Percentiles rank a stretch among this genome's conserved stretches.
Evolutionary conservation across 2,113 vertebrate species (phyloP).

Genomic region (Lepus americanus): DNA sequence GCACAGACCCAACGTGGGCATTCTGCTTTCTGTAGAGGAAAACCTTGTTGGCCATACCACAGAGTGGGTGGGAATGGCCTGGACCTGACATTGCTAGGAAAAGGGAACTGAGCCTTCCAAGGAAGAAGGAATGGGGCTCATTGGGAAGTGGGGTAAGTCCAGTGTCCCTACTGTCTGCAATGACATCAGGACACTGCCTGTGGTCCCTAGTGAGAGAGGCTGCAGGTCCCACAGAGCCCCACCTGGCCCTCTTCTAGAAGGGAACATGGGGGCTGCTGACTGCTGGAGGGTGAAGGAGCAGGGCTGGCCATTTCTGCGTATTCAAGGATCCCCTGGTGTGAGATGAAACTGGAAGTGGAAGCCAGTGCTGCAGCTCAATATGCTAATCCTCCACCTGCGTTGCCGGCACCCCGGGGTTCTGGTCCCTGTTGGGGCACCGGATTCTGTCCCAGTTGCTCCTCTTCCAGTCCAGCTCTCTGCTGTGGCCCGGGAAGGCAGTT

Average conservation of each 20-base stretch:
- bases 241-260: not conserved
- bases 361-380: too few relatives aligned
- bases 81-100: not conserved
- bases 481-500: too few relatives aligned
- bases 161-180: not conserved
- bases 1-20: not conserved
- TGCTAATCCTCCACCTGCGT: too few relatives aligned
- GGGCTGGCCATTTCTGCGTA: not conserved
- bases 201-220: not conserved
- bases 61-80: not conserved
- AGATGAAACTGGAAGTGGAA: not conserved
- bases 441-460: too few relatives aligned
- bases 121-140: not conserved
- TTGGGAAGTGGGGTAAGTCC: not conserved
- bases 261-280: not conserved
- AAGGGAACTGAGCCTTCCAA: not conserved
- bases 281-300: not conserved
- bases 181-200: not conserved
- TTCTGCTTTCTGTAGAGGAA: conserved; percentile 54
- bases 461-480: too few relatives aligned
- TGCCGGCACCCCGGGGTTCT: too few relatives aligned
- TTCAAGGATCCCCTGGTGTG: too few relatives aligned
- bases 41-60: not conserved
- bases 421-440: too few relatives aligned
- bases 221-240: not conserved